Conservation (phyloP, 2,888 invertebrate genomes). For the Lordiphosa andalusiaca region DNA sequence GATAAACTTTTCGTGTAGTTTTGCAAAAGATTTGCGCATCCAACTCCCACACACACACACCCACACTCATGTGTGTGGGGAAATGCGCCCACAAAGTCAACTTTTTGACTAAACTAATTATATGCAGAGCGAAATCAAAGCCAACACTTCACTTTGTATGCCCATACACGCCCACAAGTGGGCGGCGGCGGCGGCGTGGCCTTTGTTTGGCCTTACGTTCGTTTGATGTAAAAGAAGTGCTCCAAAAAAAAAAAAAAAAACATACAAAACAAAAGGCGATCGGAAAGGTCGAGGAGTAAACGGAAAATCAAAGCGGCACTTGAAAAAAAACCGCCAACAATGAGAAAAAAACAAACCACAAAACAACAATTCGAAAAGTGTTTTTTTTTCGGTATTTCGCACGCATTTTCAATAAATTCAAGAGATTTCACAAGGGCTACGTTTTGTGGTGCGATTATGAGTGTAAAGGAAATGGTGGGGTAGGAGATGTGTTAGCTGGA, state of each 20-base stretch:
- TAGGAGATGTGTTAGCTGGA: too few relatives aligned
- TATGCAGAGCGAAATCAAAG: slow-evolving; percentile 59
- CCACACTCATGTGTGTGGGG: too few relatives aligned
- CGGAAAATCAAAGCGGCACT: not conserved
- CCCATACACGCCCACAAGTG: slow-evolving; percentile 57
- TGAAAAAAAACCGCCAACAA: too few relatives aligned
- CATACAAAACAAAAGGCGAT: slow-evolving; percentile 1
- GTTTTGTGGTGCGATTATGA: too few relatives aligned
- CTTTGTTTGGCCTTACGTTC: slow-evolving; percentile 11
- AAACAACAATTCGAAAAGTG: slow-evolving; percentile 17
- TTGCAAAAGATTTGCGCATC: slow-evolving; percentile 12
- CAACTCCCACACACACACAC: not conserved
- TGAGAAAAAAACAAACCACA: too few relatives aligned
- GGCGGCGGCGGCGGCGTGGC: slow-evolving; percentile 13
- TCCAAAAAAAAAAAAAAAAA: not conserved
- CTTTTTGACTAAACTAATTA: slow-evolving; percentile 41
- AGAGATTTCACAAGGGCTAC: slow-evolving; percentile 4
- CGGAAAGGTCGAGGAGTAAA: slow-evolving; percentile 3
- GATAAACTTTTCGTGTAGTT: slow-evolving; percentile 10
- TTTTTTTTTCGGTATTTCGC: slow-evolving; percentile 32
- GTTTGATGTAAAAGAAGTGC: slow-evolving; percentile 7
- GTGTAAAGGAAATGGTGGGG: too few relatives aligned
- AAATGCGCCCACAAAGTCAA: slow-evolving; percentile 7
- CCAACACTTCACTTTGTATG: slow-evolving; percentile 47
- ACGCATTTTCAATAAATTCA: slow-evolving; percentile 60